These are phyloP conservation scores for Papilio polyxenes DNA, from an alignment of 1,140 invertebrate genomes.

Conservation along the genomic window DNA sequence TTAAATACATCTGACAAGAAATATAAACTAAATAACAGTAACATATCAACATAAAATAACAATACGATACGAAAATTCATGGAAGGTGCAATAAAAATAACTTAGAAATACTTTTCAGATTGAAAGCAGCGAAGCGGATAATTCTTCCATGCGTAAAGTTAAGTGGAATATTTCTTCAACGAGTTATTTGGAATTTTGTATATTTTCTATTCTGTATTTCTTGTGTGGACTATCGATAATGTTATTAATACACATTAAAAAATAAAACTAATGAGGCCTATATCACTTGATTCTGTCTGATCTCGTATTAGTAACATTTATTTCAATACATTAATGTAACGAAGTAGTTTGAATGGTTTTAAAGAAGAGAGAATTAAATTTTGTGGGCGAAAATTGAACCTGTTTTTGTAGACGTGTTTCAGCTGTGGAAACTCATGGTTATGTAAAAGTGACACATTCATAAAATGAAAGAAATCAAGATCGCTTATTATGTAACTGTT, in stretches of 20 bases:
- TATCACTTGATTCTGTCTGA: neutral
- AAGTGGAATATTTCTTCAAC: neutral
- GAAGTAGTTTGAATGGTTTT: no score
- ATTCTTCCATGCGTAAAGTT: neutral
- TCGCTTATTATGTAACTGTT: neutral
- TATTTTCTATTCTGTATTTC: neutral
- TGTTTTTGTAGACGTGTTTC: no score
- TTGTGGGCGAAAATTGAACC: no score
- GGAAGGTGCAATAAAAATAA: neutral
- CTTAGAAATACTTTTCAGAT: constrained; percentile 7
- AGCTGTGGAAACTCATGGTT: no score
- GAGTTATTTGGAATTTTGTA: neutral
- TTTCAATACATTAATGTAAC: no score
- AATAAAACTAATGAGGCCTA: neutral
- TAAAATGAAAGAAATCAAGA: neutral
- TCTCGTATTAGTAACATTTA: no score
- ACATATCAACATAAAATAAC: neutral
- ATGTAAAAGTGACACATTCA: neutral
- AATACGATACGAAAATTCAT: neutral
- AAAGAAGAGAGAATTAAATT: no score
- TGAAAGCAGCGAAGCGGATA: neutral
- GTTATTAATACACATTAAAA: neutral
- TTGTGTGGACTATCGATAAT: neutral
- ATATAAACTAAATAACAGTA: neutral
- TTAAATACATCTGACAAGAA: neutral